Conservation (phyloP, 2,888 invertebrate species). For the Drosophila austrosaltans region DNA sequence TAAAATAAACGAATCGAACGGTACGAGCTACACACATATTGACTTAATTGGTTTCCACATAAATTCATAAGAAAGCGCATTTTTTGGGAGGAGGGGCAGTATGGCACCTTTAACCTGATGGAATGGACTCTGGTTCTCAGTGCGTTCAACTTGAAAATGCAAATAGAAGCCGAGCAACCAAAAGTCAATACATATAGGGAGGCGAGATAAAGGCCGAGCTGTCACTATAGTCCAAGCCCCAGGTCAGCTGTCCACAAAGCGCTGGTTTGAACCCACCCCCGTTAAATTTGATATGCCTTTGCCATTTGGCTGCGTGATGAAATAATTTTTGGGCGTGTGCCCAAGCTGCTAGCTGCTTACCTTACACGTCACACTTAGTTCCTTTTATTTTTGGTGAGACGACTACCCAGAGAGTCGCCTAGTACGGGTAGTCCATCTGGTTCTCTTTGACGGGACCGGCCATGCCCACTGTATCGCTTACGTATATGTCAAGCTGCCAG, state of each 20-base stretch:
- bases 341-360: slow-evolving; percentile 19
- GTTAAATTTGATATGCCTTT: slow-evolving; percentile 60
- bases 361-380: slow-evolving; percentile 29
- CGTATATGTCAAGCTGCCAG: slow-evolving; percentile 59
- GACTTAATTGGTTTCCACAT: slow-evolving; percentile 69
- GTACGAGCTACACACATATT: slow-evolving; percentile 61
- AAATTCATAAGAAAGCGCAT: slow-evolving; percentile 41
- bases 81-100: slow-evolving; percentile 37
- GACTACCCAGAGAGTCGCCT: background rate
- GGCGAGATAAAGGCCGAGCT: slow-evolving; percentile 47
- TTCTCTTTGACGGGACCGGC: slow-evolving; percentile 3
- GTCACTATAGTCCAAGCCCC: slow-evolving; percentile 3
- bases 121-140: slow-evolving; percentile 24
- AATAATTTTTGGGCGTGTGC: slow-evolving; percentile 67
- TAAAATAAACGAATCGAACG: slow-evolving; percentile 20
- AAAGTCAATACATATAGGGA: slow-evolving; percentile 42
- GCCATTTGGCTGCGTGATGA: slow-evolving; percentile 37
- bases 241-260: slow-evolving; percentile 53
- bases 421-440: slow-evolving; percentile 2
- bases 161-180: slow-evolving; percentile 47
- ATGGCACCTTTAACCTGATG: slow-evolving; percentile 64
- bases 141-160: slow-evolving; percentile 65
- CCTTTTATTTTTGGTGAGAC: slow-evolving; percentile 5
- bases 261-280: slow-evolving; percentile 31
- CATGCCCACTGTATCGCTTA: slow-evolving; percentile 57